Evolutionary conservation across 1,140 invertebrate genomes (phyloP).

Genomic region (Helicoverpa zea): DNA sequence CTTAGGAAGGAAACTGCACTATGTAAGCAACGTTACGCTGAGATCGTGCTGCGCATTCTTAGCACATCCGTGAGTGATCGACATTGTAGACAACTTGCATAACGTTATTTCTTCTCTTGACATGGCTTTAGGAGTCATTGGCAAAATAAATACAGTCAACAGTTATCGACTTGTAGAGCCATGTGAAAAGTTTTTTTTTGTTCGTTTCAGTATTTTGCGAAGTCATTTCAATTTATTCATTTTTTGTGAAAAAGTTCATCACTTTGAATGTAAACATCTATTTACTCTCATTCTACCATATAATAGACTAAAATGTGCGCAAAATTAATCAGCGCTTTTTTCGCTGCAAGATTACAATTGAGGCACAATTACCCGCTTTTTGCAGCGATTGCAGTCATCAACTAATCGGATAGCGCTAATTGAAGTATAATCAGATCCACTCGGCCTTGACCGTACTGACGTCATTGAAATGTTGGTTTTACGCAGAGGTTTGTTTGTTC

Average conservation of each 20-base stretch:
- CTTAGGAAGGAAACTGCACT: conserved; percentile 21
- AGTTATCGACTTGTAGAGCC: too few relatives aligned
- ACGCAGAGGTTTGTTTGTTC: conserved; percentile 23
- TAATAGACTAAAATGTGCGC: not conserved
- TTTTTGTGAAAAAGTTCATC: too few relatives aligned
- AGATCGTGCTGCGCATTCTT: conserved; percentile 21
- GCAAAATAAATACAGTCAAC: too few relatives aligned
- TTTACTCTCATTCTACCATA: not conserved
- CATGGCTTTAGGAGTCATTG: too few relatives aligned
- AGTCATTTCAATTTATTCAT: too few relatives aligned
- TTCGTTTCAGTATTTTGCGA: too few relatives aligned
- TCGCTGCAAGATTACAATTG: conserved; percentile 6
- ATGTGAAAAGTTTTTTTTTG: too few relatives aligned
- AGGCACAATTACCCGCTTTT: conserved; percentile 8
- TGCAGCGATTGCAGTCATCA: conserved; percentile 14
- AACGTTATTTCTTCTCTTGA: not conserved
- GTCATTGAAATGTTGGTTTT: conserved; percentile 15
- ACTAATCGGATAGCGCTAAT: conserved; percentile 37
- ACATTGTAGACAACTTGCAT: not conserved
- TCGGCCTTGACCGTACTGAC: conserved; percentile 36
- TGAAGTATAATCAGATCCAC: conserved; percentile 37
- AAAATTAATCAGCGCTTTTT: conserved; percentile 7
- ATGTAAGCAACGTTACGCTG: not conserved
- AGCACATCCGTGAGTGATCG: conserved; percentile 21
- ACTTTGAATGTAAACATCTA: not conserved